phyloP scores from a whole-genome alignment of 2,888 invertebrate genomes.

The Esperia sulphurella region DNA sequence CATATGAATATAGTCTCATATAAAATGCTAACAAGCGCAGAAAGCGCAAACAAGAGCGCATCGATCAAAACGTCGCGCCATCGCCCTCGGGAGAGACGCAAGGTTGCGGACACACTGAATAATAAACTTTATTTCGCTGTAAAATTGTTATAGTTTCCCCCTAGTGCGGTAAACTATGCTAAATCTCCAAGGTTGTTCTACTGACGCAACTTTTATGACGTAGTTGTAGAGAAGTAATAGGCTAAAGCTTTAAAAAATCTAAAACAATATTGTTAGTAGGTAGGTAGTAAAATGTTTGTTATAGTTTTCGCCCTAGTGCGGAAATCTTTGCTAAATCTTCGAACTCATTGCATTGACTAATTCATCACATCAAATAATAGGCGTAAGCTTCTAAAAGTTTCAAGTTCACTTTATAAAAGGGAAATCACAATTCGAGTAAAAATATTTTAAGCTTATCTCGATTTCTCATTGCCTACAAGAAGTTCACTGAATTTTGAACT shows the following conservation, averaged over 20 bases:
- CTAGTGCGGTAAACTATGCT: neutral
- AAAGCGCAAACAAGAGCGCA: neutral
- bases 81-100: slow-evolving; percentile 24
- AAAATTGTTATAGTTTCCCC: slow-evolving; percentile 13
- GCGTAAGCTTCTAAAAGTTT: no score
- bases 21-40: neutral
- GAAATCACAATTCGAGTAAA: no score
- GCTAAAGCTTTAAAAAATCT: neutral
- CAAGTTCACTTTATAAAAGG: no score
- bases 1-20: no score
- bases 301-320: neutral
- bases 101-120: slow-evolving; percentile 49
- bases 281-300: no score
- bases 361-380: no score
- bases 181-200: neutral
- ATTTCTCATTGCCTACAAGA: no score
- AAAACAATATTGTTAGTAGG: no score
- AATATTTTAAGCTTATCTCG: no score
- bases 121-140: slow-evolving; percentile 33
- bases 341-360: no score
- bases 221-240: neutral
- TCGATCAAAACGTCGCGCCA: slow-evolving; percentile 4
- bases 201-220: neutral
- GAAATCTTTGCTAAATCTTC: no score
- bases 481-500: no score